These are phyloP conservation scores for Nymphicus hollandicus DNA, from an alignment of 2,113 vertebrate species.

Conservation along the genomic window DNA sequence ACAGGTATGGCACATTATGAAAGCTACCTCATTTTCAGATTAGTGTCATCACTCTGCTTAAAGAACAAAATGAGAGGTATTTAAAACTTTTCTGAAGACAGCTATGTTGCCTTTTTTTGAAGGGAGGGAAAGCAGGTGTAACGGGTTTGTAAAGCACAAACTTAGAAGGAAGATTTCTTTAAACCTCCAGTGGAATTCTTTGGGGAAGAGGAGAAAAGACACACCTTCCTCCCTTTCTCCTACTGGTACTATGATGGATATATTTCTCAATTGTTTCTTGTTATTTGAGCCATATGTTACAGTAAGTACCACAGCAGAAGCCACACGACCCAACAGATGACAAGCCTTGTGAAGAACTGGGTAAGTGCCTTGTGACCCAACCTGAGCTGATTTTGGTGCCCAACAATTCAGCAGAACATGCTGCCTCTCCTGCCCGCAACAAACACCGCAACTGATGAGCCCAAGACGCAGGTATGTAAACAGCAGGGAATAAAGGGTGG, in stretches of 20 bases:
- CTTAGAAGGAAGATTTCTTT: background rate
- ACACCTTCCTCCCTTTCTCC: background rate
- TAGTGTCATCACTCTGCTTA: background rate
- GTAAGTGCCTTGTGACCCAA: background rate
- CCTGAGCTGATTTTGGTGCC: background rate
- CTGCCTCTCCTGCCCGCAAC: background rate
- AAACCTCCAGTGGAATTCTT: background rate
- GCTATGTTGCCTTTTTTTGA: background rate
- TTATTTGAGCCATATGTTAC: background rate
- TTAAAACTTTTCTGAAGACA: background rate
- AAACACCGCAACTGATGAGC: fast-evolving
- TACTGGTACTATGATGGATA: background rate
- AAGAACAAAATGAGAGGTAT: background rate
- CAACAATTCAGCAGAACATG: background rate
- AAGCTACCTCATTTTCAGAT: background rate
- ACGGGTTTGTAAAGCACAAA: background rate
- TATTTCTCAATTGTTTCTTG: background rate
- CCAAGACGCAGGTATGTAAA: background rate
- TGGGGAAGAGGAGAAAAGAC: background rate
- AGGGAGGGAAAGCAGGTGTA: background rate
- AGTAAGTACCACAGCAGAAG: background rate
- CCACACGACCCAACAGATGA: background rate
- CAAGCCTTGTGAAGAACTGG: fast-evolving
- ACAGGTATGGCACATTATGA: background rate
- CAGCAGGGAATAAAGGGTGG: background rate